Conservation (phyloP, 1,140 invertebrate species). For the Eurytemora carolleeae region DNA sequence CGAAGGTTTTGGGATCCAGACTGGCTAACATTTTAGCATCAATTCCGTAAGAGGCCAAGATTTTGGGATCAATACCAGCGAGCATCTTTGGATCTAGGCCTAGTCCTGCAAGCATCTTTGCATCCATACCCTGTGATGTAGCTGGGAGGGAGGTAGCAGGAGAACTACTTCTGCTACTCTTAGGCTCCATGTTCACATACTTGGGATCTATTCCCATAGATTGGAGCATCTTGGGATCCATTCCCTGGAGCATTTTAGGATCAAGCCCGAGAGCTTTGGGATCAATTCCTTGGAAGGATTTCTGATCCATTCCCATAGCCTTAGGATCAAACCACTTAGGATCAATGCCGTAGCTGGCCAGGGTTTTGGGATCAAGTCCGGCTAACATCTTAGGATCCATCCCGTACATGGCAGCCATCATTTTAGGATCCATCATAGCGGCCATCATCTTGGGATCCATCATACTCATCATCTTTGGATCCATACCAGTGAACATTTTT, state of each 20-base stretch:
- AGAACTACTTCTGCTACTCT: not conserved
- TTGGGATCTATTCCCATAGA: conserved; percentile 17
- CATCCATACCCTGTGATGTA: not conserved
- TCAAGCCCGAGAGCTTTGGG: conserved; percentile 18
- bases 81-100: conserved; percentile 11
- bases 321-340: conserved; percentile 1
- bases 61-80: conserved; percentile 10
- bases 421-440: conserved; percentile 13
- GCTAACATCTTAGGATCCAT: conserved; percentile 10
- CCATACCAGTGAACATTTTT: conserved; percentile 15
- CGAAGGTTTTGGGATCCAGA: conserved; percentile 16
- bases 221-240: conserved; percentile 15
- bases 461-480: conserved; percentile 9
- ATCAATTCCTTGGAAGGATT: conserved; percentile 17
- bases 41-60: conserved; percentile 1
- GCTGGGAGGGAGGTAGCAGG: not conserved
- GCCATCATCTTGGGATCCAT: conserved; percentile 16
- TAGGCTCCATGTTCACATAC: not conserved
- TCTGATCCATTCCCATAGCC: conserved; percentile 16
- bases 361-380: conserved; percentile 13
- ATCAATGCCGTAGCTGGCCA: conserved; percentile 6
- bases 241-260: too few species aligned
- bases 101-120: conserved; percentile 3
- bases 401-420: conserved; percentile 10
- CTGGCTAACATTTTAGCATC: conserved; percentile 5